Base-by-base conservation (phyloP, 2,888 invertebrate species). In the Andrena trimmerana region DNA sequence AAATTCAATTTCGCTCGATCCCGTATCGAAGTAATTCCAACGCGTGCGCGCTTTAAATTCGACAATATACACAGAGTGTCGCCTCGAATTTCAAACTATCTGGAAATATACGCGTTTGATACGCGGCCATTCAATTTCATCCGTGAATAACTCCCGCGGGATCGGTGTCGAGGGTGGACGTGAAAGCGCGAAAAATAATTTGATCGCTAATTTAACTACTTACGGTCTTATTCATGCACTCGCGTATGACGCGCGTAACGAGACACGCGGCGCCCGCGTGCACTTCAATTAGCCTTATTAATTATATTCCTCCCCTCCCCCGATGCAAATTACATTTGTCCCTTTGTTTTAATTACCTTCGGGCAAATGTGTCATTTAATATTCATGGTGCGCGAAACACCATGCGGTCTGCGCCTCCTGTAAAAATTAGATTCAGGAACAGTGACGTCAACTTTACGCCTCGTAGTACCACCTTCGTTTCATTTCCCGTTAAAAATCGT, bases 271-370 rank as follows among this genome's bases (percentile, higher is more conserved):
- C 16, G 42, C 42, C 42, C 42, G 16, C 42, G 42, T 42, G 42
- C 52, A 6, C 20, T 76, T 76, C 57, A 68, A 76, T 77, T 76
- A 68, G 63, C 68, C 63, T 63, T 20, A 54, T 48, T 68, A 68
- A 67, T 62, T 54, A 54, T 24, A 67, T 54, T 48, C 27, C 63
- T 31, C 27, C 54, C n/a, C 29, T 62, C 27, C 54, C 10, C 24
- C 62, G 31, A 24, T 48, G 42, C 13, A 54, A 76, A 62, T 76
- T 76, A 62, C 62, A 54, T 76, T 68, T 42, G 31, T 68, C 52
- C 78, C 67, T 48, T 78, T 76, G 54, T 77, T 76, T 76, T 78
- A 75, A 75, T 78, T 62, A n/a, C 36, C 13, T 24, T 10, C 50
- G 2, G 16, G 48, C 33, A 63, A 78, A 54, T 42, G 54, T 24